Evolutionary conservation across 2,113 vertebrate species (phyloP).

Genomic region (Rhinoptilus africanus): DNA sequence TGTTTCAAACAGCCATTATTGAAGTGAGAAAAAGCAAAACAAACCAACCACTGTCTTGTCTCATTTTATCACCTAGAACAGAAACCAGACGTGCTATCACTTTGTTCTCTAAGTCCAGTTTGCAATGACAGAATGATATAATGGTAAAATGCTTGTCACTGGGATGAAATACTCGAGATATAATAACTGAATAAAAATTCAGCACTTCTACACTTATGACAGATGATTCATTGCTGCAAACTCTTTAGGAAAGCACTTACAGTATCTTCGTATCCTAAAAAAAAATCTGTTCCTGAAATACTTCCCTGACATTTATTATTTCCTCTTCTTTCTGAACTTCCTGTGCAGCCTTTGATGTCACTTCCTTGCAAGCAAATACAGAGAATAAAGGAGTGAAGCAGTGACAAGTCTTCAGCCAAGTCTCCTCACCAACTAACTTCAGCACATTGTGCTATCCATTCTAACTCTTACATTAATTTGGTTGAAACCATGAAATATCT

Average conservation of each 20-base stretch:
- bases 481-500: neutral
- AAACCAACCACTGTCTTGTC: neutral
- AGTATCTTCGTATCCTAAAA: neutral
- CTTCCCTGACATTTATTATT: neutral
- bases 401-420: neutral
- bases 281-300: neutral
- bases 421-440: neutral
- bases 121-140: neutral
- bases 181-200: constrained; percentile 7
- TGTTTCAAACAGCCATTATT: neutral
- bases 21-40: neutral
- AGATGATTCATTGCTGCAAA: neutral
- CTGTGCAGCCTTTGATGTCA: neutral
- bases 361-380: neutral
- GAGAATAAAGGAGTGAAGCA: neutral
- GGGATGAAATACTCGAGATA: neutral
- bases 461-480: neutral
- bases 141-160: neutral
- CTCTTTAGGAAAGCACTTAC: neutral
- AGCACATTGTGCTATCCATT: neutral
- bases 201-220: neutral
- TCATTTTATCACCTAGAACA: neutral
- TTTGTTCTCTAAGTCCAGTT: neutral
- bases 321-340: neutral
- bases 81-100: neutral